phyloP scores from a whole-genome alignment of 2,888 invertebrate genomes.

The Macropis europaea region DNA sequence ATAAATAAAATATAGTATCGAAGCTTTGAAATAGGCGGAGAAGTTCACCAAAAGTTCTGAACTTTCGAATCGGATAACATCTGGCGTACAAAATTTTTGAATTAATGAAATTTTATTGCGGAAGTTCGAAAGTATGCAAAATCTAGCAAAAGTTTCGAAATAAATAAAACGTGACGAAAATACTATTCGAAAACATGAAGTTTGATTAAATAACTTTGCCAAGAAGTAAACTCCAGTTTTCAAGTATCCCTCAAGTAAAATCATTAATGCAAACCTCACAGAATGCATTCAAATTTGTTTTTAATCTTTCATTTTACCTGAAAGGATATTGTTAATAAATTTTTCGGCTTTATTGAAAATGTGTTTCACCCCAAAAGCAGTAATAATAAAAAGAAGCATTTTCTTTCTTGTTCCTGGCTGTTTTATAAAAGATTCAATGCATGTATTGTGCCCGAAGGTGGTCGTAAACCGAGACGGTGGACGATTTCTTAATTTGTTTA shows the following conservation, averaged over 20 bases:
- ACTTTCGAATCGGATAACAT: background rate
- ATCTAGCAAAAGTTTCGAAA: background rate
- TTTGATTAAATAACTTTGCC: too few relatives aligned
- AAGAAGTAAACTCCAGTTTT: too few relatives aligned
- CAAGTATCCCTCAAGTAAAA: too few relatives aligned
- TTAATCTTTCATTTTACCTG: too few relatives aligned
- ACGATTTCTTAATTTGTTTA: constrained; percentile 79
- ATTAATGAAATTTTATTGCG: background rate
- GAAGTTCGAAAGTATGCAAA: background rate
- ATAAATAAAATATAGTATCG: too few relatives aligned
- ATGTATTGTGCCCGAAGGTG: constrained; percentile 59
- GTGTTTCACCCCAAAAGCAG: background rate
- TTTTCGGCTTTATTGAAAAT: too few relatives aligned
- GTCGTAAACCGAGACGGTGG: constrained; percentile 70
- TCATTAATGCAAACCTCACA: too few relatives aligned
- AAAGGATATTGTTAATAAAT: too few relatives aligned
- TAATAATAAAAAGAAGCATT: background rate
- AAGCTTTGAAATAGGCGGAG: too few relatives aligned
- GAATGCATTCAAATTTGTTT: too few relatives aligned
- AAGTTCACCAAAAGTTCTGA: too few relatives aligned
- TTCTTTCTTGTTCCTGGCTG: constrained; percentile 33
- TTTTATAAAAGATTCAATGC: constrained; percentile 71
- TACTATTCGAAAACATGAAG: background rate
- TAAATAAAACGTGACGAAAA: background rate
- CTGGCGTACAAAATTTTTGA: background rate